Conservation (phyloP, 2,888 invertebrate species). For the Neelides folsomi region DNA sequence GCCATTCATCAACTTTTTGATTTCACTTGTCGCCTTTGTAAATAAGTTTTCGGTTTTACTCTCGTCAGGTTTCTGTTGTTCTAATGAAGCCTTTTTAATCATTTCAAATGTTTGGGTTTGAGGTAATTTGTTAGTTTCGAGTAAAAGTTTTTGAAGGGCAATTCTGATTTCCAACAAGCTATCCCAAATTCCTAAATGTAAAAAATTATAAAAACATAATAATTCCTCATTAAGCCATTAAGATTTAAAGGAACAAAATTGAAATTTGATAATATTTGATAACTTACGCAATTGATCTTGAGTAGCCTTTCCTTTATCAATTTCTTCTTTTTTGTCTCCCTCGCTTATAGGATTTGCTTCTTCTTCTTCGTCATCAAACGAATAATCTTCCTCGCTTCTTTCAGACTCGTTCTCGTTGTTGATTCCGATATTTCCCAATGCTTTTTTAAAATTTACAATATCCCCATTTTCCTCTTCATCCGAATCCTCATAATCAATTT, state of each 20-base stretch:
- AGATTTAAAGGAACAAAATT: too few species aligned
- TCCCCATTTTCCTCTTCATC: too few species aligned
- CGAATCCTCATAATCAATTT: too few species aligned
- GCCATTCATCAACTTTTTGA: conserved; percentile 48
- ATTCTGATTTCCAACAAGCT: conserved; percentile 71
- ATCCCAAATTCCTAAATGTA: conserved; percentile 62
- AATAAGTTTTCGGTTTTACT: conserved; percentile 38
- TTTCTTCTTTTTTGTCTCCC: conserved; percentile 34
- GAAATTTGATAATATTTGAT: conserved; percentile 1
- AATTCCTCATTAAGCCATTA: too few species aligned
- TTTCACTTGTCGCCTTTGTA: conserved; percentile 42
- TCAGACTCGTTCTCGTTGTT: too few species aligned
- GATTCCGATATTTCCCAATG: too few species aligned
- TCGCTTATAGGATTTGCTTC: too few species aligned
- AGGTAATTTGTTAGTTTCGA: conserved; percentile 65
- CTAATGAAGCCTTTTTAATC: conserved; percentile 39
- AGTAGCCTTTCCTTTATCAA: conserved; percentile 37
- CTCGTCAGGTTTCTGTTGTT: conserved; percentile 34
- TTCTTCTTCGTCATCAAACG: too few species aligned
- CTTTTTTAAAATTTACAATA: too few species aligned
- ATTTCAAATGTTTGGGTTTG: conserved; percentile 45
- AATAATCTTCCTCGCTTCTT: too few species aligned
- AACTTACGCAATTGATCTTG: conserved; percentile 36
- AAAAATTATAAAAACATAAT: too few species aligned
- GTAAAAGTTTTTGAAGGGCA: conserved; percentile 66